Evolutionary conservation across 2,888 invertebrate genomes (phyloP).

Genomic region (Cremastinae sp.): DNA sequence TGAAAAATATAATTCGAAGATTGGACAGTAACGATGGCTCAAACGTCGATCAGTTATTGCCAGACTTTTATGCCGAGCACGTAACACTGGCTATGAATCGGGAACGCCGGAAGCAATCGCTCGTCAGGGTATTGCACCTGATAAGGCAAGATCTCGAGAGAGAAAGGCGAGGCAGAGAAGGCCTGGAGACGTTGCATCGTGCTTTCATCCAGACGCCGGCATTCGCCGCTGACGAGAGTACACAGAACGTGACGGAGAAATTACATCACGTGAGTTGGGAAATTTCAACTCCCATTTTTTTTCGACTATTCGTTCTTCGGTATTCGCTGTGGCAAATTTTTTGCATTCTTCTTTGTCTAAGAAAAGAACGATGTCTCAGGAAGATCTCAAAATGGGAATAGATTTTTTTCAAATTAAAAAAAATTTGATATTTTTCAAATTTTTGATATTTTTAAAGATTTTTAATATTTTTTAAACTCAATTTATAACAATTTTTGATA

Average conservation of each 20-base stretch:
- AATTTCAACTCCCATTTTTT: conserved; percentile 29
- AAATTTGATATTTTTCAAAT: too few species aligned
- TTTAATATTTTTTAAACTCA: too few species aligned
- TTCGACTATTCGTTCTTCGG: neutral
- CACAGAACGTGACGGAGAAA: conserved; percentile 95
- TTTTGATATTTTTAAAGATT: too few species aligned
- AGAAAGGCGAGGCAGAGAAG: conserved; percentile 93
- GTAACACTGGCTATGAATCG: conserved; percentile 95
- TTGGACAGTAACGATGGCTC: conserved; percentile 86
- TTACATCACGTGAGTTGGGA: conserved; percentile 89
- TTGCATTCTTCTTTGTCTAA: neutral
- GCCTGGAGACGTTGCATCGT: conserved; percentile 92
- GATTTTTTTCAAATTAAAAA: too few species aligned
- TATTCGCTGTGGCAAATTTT: too few species aligned
- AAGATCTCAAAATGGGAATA: too few species aligned
- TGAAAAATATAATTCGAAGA: conserved; percentile 85
- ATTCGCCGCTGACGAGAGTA: conserved; percentile 93
- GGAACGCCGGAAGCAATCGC: conserved; percentile 91
- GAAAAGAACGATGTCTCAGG: too few species aligned
- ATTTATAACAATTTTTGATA: neutral
- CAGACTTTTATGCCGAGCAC: conserved; percentile 98
- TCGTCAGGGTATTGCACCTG: conserved; percentile 91
- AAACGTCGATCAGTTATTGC: conserved; percentile 90
- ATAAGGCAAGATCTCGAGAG: conserved; percentile 94
- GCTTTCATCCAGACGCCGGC: conserved; percentile 93